A percentile compares a stretch with the other conserved stretches of the same genome.
These are phyloP conservation scores for Aphelocoma californica DNA, from an alignment of 2,797 vertebrate species.

Conservation along the genomic window DNA sequence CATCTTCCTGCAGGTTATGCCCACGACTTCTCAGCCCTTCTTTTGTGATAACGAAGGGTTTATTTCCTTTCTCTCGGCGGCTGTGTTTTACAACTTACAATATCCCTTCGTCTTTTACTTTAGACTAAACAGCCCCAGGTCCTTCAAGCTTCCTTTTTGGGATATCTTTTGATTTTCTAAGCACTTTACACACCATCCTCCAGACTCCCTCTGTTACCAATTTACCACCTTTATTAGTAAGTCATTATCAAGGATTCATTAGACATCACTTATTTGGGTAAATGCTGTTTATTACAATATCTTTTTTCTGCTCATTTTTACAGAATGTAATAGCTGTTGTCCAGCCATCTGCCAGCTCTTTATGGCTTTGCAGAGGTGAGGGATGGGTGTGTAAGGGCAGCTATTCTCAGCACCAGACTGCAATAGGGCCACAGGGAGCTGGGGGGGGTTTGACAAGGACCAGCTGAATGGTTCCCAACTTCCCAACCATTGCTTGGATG, in stretches of 20 bases:
- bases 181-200: background rate
- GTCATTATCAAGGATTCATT: background rate
- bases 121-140: background rate
- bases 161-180: background rate
- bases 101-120: background rate
- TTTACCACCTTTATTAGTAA: background rate
- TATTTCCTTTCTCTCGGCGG: background rate
- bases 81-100: background rate
- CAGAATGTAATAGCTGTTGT: background rate
- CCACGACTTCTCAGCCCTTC: background rate
- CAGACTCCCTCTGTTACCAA: background rate
- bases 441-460: accelerated
- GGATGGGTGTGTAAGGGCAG: background rate
- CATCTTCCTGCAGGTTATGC: background rate
- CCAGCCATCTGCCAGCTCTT: background rate
- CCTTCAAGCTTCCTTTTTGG: background rate
- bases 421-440: background rate
- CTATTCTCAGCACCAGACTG: background rate
- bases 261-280: background rate
- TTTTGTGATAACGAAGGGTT: background rate
- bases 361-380: background rate
- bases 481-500: accelerated
- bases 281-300: background rate
- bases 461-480: background rate
- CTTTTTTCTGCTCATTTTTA: background rate